phyloP scores from a whole-genome alignment of 2,113 vertebrate species.

The Epinephelus fuscoguttatus region DNA sequence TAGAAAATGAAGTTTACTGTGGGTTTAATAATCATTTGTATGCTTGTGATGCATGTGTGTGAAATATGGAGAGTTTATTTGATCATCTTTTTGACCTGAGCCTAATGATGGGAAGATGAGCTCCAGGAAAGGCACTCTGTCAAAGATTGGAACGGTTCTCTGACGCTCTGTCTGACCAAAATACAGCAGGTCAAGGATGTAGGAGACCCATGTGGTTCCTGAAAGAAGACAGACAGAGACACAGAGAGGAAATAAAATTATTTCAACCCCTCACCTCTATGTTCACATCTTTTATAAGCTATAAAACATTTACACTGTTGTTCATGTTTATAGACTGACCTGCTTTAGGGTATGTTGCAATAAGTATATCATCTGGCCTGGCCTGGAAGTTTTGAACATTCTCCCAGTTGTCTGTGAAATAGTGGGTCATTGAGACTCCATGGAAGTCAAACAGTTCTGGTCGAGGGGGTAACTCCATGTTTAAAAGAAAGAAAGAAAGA shows the following conservation, averaged over 20 bases:
- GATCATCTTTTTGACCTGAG: slow-evolving; percentile 4
- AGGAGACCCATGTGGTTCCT: slow-evolving; percentile 88
- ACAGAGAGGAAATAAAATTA: background rate
- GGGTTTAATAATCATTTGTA: too few relatives aligned
- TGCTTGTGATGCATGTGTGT: background rate
- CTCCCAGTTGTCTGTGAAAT: slow-evolving; percentile 84
- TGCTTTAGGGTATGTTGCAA: slow-evolving; percentile 89
- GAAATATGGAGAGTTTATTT: background rate
- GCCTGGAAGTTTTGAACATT: slow-evolving; percentile 84
- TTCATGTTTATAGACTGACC: slow-evolving; percentile 63
- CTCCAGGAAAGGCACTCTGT: slow-evolving; percentile 86
- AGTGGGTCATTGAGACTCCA: slow-evolving; percentile 75
- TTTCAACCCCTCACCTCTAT: background rate
- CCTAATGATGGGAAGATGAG: rapidly evolving
- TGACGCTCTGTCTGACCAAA: slow-evolving; percentile 77
- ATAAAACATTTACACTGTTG: background rate
- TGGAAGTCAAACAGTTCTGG: slow-evolving; percentile 75
- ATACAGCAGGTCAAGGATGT: slow-evolving; percentile 84
- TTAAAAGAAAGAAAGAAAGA: background rate
- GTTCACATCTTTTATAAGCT: background rate
- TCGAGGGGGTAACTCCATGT: slow-evolving; percentile 11
- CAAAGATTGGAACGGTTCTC: slow-evolving; percentile 69
- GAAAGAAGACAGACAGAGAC: background rate
- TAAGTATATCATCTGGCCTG: slow-evolving; percentile 84
- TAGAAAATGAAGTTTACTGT: background rate